Base-by-base conservation (phyloP, 37 sponge, comb jelly and placozoan genomes). In the Dysidea cf. avara region DNA sequence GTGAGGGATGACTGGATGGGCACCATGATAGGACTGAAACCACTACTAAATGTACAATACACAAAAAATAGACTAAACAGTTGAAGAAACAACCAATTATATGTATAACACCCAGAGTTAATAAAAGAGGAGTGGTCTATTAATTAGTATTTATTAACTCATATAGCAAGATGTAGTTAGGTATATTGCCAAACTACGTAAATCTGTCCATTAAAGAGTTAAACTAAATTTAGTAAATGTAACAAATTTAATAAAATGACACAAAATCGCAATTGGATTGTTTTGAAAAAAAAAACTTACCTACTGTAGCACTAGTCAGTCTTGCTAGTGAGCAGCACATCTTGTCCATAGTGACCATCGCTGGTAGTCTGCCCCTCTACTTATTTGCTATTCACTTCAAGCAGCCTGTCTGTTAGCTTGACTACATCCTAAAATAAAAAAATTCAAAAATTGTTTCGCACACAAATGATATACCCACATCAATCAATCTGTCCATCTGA, bases 1-100 rank as follows among this genome's bases (percentile, higher is more conserved):
- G 90, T 96, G 38, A 92, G 74, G 18, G 90, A 89, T 3, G 76
- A 77, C 64, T 92, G 93, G 37, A 85, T 66, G 3, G 96, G 96
- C 17, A 92, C 86, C 74, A 96, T 92, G 34, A 96, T 86, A 35
- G 67, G 46, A 68, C 90, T 92, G 65, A 89, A 96, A 16, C 70
- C 55, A 32, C 92, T 87, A 63, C 16, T 71, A 11, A 22, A 18
- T 58, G 21, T 58, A 13, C 18, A 13, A 64, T 17, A n/a, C 6
- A 64, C 38, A 12, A 29, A 30, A 30, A 24, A 9, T 18, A 64
- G n/a, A 64, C 16, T n/a, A n/a, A n/a, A 29, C 13, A 58, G 11
- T 9, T 14, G n/a, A 24, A 58, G 68, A 50, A 24, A 66, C 32
- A 20, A 50, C 68, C 22, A 50, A n/a, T n/a, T n/a, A n/a, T n/a